phyloP scores from a whole-genome alignment of 1,140 invertebrate species.

The Plectrocnemia conspersa region DNA sequence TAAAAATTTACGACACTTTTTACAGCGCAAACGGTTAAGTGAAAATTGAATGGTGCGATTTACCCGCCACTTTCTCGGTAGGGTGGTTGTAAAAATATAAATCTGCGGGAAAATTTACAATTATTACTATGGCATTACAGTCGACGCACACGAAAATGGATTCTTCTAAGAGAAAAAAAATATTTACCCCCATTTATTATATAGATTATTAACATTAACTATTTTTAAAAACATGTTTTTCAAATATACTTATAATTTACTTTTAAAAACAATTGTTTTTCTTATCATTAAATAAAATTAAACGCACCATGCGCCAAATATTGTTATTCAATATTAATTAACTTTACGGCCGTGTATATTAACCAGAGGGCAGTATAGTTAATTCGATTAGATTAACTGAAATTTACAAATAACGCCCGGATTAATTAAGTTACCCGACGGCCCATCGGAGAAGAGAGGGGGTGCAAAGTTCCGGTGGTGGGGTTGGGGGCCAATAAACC shows the following conservation, averaged over 20 bases:
- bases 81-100: conserved; percentile 35
- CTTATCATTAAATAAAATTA: no score
- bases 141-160: not conserved
- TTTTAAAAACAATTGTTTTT: no score
- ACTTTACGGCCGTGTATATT: no score
- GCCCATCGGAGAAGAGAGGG: not conserved
- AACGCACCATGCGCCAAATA: no score
- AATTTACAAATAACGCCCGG: conserved; percentile 22
- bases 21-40: conserved; percentile 30
- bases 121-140: conserved; percentile 8
- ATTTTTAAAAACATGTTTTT: not conserved
- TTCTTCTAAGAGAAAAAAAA: no score
- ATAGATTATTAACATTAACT: no score
- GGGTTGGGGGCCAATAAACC: conserved; percentile 27
- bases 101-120: conserved; percentile 32
- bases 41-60: conserved; percentile 35
- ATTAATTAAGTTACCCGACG: conserved; percentile 21
- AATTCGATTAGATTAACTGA: conserved; percentile 24
- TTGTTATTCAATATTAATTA: no score
- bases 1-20: conserved; percentile 30
- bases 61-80: conserved; percentile 13
- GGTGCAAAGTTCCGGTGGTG: conserved; percentile 6
- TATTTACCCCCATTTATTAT: no score
- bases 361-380: no score
- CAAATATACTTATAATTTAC: not conserved